Evolutionary conservation across 2,797 vertebrate species (phyloP).

Genomic region (Neosilurus hyrtlii): DNA sequence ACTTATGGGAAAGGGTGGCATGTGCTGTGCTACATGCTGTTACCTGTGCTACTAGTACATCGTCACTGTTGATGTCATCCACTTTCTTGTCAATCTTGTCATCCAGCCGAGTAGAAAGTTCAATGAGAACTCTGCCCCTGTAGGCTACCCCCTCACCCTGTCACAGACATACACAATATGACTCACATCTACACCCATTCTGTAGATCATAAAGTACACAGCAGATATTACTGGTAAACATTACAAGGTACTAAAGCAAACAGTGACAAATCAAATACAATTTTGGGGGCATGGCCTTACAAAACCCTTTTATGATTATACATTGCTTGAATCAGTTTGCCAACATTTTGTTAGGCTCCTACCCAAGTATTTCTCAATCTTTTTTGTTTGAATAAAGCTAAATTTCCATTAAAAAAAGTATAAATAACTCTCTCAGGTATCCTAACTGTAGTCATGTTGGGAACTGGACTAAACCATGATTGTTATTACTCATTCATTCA

Average conservation of each 20-base stretch:
- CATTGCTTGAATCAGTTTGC: background rate
- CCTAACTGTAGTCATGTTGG: background rate
- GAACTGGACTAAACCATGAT: background rate
- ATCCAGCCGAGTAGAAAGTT: slow-evolving; percentile 84
- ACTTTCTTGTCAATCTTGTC: slow-evolving; percentile 80
- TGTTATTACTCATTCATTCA: too few relatives aligned
- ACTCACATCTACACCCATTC: slow-evolving; percentile 17
- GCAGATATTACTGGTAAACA: background rate
- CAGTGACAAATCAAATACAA: slow-evolving; percentile 18
- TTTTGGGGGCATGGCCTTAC: slow-evolving; percentile 5
- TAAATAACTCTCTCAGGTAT: too few relatives aligned
- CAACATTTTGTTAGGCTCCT: too few relatives aligned
- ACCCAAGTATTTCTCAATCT: background rate
- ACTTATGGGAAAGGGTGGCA: background rate
- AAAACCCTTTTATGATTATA: slow-evolving; percentile 13
- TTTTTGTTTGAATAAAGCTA: background rate
- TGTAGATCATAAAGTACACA: background rate
- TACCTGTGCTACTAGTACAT: slow-evolving; percentile 92
- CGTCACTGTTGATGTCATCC: slow-evolving; percentile 83
- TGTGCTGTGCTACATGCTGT: background rate
- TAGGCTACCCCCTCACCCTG: slow-evolving; percentile 96
- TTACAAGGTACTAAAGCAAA: slow-evolving; percentile 34
- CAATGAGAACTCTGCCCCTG: slow-evolving; percentile 88
- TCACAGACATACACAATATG: slow-evolving; percentile 39
- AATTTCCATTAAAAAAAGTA: background rate